These are phyloP conservation scores for Campopleginae sp. DNA, from an alignment of 2,888 invertebrate species.

Conservation along the genomic window DNA sequence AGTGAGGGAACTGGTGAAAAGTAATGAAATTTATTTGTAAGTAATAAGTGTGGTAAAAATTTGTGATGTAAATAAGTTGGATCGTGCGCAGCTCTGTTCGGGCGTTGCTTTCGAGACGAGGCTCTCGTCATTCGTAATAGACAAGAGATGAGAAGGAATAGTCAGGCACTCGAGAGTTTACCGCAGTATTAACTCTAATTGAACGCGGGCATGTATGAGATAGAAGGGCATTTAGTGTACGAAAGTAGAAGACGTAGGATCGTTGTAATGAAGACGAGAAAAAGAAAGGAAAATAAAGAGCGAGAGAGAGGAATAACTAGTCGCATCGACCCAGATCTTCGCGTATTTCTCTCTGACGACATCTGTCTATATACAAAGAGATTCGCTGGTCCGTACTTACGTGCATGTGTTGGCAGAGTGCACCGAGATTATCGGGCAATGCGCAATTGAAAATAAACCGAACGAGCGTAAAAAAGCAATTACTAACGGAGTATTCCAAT, in stretches of 20 bases:
- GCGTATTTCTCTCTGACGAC: constrained; percentile 16
- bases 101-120: constrained; percentile 26
- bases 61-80: neutral
- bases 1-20: neutral
- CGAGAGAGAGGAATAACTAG: constrained; percentile 34
- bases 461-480: constrained; percentile 35
- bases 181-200: constrained; percentile 63
- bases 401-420: constrained; percentile 25
- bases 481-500: constrained; percentile 37
- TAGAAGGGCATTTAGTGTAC: constrained; percentile 25
- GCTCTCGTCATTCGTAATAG: constrained; percentile 22
- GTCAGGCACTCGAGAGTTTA: constrained; percentile 47
- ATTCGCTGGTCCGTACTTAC: neutral
- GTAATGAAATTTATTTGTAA: neutral
- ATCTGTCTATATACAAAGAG: constrained; percentile 18
- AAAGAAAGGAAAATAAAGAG: constrained; percentile 29
- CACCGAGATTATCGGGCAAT: constrained; percentile 57
- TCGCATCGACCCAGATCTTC: constrained; percentile 72
- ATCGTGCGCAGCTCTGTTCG: neutral
- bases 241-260: constrained; percentile 20
- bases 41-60: neutral
- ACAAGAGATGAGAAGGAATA: constrained; percentile 46
- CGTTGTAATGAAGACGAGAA: constrained; percentile 19
- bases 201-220: constrained; percentile 34
- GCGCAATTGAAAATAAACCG: constrained; percentile 56